Evolutionary conservation across 2,797 vertebrate species (phyloP).

Genomic region (Rhinoraja longicauda): DNA sequence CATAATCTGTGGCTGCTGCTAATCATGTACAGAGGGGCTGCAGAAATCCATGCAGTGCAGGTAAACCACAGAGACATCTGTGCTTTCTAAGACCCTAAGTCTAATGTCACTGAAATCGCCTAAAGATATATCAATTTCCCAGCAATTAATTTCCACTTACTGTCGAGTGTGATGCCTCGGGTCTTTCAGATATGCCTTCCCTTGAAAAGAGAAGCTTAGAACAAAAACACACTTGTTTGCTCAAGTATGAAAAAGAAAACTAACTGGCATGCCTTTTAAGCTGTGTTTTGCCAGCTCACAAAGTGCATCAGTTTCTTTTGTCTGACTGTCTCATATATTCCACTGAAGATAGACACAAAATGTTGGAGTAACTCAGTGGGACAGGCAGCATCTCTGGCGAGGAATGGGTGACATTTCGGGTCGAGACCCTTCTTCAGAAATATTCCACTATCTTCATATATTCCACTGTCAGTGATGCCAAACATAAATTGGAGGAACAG

Average conservation of each 20-base stretch:
- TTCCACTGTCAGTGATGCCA: no score
- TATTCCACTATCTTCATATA: no score
- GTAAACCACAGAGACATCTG: not conserved
- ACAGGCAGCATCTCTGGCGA: no score
- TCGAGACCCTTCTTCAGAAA: no score
- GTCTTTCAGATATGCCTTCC: slow-evolving; percentile 51
- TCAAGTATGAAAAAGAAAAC: slow-evolving; percentile 41
- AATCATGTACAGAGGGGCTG: not conserved
- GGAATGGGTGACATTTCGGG: no score
- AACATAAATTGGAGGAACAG: no score
- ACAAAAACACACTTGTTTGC: slow-evolving; percentile 49
- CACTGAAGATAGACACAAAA: no score
- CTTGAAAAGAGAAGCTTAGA: slow-evolving; percentile 50
- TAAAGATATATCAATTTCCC: slow-evolving; percentile 40
- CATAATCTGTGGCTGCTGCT: slow-evolving; percentile 11
- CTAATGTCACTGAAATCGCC: slow-evolving; percentile 6
- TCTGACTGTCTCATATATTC: slow-evolving; percentile 45
- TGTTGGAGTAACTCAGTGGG: no score
- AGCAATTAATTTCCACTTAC: slow-evolving; percentile 45
- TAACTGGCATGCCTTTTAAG: not conserved
- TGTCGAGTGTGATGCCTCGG: slow-evolving; percentile 46
- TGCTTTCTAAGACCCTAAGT: not conserved
- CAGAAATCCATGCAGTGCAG: not conserved
- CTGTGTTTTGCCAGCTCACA: not conserved
- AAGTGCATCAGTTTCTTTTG: slow-evolving; percentile 42